These are phyloP conservation scores for Argentina silus DNA, from an alignment of 2,797 vertebrate genomes.

Conservation along the genomic window DNA sequence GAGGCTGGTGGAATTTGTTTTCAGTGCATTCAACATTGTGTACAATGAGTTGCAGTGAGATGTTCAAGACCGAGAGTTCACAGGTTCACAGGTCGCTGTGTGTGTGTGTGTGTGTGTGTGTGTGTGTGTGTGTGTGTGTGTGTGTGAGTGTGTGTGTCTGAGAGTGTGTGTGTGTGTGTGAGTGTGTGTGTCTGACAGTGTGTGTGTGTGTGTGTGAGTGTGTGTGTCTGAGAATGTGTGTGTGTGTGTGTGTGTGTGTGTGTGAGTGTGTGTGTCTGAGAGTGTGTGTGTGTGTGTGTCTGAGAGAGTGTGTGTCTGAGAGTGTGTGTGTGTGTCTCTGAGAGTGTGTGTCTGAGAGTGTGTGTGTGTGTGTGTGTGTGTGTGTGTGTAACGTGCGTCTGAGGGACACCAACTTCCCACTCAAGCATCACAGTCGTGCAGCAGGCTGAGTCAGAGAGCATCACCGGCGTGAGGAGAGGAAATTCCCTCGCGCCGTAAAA, in stretches of 20 bases:
- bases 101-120: too few species aligned
- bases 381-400: background rate
- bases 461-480: slow-evolving; percentile 38
- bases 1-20: too few species aligned
- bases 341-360: too few species aligned
- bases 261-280: background rate
- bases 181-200: background rate
- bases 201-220: background rate
- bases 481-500: slow-evolving; percentile 48
- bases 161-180: too few species aligned
- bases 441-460: slow-evolving; percentile 30
- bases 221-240: background rate
- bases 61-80: too few species aligned
- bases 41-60: too few species aligned
- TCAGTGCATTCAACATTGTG: too few species aligned
- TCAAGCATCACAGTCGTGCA: background rate
- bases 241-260: background rate
- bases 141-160: too few species aligned
- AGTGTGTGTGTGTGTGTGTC: background rate
- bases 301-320: background rate
- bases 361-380: background rate
- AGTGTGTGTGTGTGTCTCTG: background rate
- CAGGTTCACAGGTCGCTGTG: too few species aligned
- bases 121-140: too few species aligned
- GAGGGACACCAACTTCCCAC: slow-evolving; percentile 20